Conservation (phyloP, 2,113 vertebrate genomes). For the Pelvicachromis taeniatus region DNA sequence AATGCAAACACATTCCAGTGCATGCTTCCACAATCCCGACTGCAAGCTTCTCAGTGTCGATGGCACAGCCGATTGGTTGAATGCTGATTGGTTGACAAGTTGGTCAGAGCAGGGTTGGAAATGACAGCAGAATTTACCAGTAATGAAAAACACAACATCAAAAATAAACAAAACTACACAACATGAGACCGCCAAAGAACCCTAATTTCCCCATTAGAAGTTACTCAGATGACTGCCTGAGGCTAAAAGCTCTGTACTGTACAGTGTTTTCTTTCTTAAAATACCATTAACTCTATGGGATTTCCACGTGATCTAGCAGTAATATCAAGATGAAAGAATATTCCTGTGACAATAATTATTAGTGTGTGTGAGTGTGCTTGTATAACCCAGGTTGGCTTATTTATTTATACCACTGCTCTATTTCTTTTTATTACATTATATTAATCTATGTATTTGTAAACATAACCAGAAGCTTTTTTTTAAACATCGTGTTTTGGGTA, state of each 20-base stretch:
- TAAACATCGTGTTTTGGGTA: background rate
- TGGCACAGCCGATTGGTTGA: accelerated
- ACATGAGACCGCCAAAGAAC: background rate
- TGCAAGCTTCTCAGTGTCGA: background rate
- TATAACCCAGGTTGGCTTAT: background rate
- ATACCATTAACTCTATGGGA: background rate
- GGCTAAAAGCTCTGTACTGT: conserved; percentile 26
- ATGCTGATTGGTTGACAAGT: background rate
- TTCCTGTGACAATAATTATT: background rate
- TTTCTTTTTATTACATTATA: conserved; percentile 1
- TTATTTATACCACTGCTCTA: background rate
- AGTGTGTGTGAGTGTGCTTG: background rate
- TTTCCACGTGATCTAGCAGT: background rate
- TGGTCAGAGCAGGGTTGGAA: background rate
- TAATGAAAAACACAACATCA: background rate
- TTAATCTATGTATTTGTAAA: background rate
- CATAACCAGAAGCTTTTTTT: background rate
- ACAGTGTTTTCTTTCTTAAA: background rate
- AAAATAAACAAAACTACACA: background rate
- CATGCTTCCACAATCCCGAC: background rate
- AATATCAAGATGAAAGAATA: background rate
- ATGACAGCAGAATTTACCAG: background rate
- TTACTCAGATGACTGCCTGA: conserved; percentile 16
- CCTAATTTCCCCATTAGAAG: background rate
- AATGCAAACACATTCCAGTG: background rate